These are phyloP conservation scores for Adineta ricciae DNA, from an alignment of 2,888 invertebrate genomes.

Conservation along the genomic window DNA sequence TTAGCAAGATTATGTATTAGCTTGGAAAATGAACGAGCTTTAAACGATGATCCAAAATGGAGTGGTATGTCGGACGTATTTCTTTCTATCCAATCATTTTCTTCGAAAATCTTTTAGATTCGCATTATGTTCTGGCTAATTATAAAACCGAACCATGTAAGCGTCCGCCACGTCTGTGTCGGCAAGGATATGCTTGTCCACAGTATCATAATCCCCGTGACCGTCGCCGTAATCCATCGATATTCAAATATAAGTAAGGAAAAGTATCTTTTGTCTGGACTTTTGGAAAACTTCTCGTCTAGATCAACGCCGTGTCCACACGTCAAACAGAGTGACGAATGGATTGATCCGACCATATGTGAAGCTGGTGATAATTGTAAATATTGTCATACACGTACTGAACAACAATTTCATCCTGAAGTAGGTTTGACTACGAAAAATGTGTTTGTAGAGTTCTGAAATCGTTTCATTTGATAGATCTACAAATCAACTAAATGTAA, in stretches of 20 bases:
- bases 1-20: constrained; percentile 61
- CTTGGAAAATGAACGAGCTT: constrained; percentile 83
- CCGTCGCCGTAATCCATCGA: constrained; percentile 72
- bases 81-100: too few relatives aligned
- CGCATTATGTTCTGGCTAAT: constrained; percentile 89
- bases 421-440: constrained; percentile 40
- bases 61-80: too few relatives aligned
- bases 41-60: constrained; percentile 98
- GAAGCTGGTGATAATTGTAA: constrained; percentile 87
- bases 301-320: constrained; percentile 95
- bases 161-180: constrained; percentile 85
- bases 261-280: too few relatives aligned
- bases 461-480: constrained; percentile 57
- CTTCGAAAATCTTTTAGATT: constrained; percentile 60
- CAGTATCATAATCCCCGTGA: constrained; percentile 98
- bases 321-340: constrained; percentile 90
- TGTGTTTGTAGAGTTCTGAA: too few relatives aligned
- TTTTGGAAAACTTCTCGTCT: too few relatives aligned
- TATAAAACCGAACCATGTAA: constrained; percentile 98
- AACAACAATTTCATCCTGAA: constrained; percentile 98
- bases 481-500: constrained; percentile 99
- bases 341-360: constrained; percentile 95
- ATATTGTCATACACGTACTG: constrained; percentile 95
- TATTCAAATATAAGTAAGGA: constrained; percentile 70
- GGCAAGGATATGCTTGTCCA: constrained; percentile 99